Evolutionary conservation across 2,113 vertebrate species (phyloP).

Genomic region (Mobula hypostoma): DNA sequence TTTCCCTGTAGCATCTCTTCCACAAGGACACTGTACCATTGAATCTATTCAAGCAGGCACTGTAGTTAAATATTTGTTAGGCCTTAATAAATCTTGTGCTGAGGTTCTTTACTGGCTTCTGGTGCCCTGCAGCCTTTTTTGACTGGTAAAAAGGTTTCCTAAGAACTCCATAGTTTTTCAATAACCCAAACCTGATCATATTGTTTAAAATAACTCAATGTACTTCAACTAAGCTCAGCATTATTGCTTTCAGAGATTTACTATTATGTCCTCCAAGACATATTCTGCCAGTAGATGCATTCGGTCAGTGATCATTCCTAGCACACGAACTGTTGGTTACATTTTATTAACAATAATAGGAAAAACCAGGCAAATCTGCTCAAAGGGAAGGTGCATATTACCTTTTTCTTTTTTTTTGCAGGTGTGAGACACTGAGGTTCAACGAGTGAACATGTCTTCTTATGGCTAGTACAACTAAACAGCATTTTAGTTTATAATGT

Average conservation of each 20-base stretch:
- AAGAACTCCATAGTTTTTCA: not conserved
- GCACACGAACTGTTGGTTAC: not conserved
- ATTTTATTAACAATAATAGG: not conserved
- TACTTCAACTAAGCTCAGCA: not conserved
- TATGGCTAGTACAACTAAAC: not conserved
- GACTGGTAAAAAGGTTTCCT: not conserved
- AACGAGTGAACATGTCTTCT: not conserved
- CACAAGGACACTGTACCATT: not conserved
- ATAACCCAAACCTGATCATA: not conserved
- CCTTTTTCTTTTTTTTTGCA: not conserved
- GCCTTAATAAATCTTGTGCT: not conserved
- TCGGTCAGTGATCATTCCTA: not conserved
- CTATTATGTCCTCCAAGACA: not conserved
- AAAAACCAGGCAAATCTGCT: not conserved
- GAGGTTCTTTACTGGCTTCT: not conserved
- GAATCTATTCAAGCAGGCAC: not conserved
- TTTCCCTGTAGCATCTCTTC: not conserved
- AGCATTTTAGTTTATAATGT: not conserved
- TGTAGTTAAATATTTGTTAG: not conserved
- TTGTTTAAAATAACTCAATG: not conserved
- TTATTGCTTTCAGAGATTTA: not conserved
- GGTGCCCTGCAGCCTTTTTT: not conserved
- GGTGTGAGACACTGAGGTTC: not conserved
- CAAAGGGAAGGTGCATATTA: not conserved
- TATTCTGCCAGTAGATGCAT: not conserved